Evolutionary conservation across 2,888 invertebrate species (phyloP), one percentile per base, ranked within the genome.

Genomic region (Patella caerulea): DNA sequence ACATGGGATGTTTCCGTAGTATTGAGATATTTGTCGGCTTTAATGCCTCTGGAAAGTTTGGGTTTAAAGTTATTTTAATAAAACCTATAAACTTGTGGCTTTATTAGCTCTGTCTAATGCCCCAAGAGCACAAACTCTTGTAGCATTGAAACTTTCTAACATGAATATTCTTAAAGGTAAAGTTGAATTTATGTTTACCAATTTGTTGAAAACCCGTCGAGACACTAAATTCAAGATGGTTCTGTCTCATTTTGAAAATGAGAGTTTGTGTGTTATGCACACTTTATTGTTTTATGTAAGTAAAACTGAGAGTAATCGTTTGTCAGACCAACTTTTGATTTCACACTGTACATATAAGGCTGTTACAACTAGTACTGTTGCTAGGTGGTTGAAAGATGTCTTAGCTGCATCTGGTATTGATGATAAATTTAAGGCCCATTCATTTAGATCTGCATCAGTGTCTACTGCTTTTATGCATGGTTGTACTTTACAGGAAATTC

Each of bases 1-100:
- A 81, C 79, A 15, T 83, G 81, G 81, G 79, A 82, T 79, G 82
- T 80, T 17, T 53, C 74, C 14, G 71, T 53, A 29, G 77, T 80
- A 14, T 73, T 82, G n/a, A n/a, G n/a, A n/a, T n/a, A n/a, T n/a
- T n/a, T n/a, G n/a, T n/a, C n/a, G n/a, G n/a, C n/a, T n/a, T n/a
- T n/a, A n/a, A n/a, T n/a, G n/a, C n/a, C n/a, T n/a, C n/a, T n/a
- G n/a, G n/a, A n/a, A n/a, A n/a, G n/a, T n/a, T n/a, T n/a, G n/a
- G n/a, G n/a, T n/a, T n/a, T n/a, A n/a, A n/a, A n/a, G n/a, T n/a
- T n/a, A n/a, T n/a, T n/a, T n/a, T n/a, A n/a, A n/a, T n/a, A n/a
- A n/a, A n/a, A n/a, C n/a, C n/a, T n/a, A n/a, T n/a, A n/a, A n/a
- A n/a, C n/a, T n/a, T n/a, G 73, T 77, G 45, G 71, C 75, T 54